Evolutionary conservation across 2,888 invertebrate species (phyloP).

Genomic region (Romanomermis culicivorax): DNA sequence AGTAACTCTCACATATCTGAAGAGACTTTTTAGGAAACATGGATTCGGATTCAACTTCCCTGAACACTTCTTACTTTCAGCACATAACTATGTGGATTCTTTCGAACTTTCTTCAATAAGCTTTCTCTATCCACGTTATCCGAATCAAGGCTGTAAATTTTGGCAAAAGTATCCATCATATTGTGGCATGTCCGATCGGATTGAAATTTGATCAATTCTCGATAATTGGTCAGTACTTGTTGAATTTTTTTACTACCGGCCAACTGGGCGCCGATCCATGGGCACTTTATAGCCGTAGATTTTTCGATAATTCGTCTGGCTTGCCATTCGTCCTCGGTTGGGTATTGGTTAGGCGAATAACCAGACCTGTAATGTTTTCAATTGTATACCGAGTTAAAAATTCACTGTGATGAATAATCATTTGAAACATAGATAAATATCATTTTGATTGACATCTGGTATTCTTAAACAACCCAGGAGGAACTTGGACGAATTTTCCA

Average conservation of each 20-base stretch:
- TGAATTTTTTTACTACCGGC: conserved; percentile 40
- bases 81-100: conserved; percentile 59
- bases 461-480: no score
- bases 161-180: conserved; percentile 56
- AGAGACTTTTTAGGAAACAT: no score
- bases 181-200: background rate
- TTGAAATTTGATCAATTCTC: background rate
- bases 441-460: no score
- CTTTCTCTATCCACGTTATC: conserved; percentile 15
- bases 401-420: no score
- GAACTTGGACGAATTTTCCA: no score
- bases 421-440: no score
- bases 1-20: no score
- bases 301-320: conserved; percentile 63
- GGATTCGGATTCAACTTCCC: no score
- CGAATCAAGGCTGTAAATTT: conserved; percentile 63
- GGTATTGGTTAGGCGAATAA: conserved; percentile 68
- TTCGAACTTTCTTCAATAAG: conserved; percentile 11
- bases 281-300: conserved; percentile 68
- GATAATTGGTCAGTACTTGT: background rate
- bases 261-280: conserved; percentile 34
- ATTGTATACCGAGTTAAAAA: no score
- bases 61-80: conserved; percentile 47
- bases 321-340: conserved; percentile 43
- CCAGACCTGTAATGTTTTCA: conserved; percentile 56